Percentiles rank a stretch among this genome's conserved stretches.
These are phyloP conservation scores for Morbakka virulenta DNA, from an alignment of 30 jellyfish, hydroid and myxozoan species.

Conservation along the genomic window DNA sequence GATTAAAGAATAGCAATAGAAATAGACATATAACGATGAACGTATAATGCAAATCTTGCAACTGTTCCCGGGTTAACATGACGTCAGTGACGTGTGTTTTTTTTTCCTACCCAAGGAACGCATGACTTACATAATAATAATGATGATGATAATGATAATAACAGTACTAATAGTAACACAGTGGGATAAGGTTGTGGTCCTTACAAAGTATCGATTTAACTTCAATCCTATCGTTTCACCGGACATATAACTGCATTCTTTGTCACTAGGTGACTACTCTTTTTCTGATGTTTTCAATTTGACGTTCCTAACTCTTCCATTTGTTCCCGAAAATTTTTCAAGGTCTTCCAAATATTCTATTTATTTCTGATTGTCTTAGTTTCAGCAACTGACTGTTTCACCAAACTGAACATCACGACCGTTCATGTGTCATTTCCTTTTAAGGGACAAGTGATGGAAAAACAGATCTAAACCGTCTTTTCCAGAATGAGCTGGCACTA, in stretches of 20 bases:
- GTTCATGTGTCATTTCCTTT: slow-evolving; percentile 44
- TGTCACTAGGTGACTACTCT: slow-evolving; percentile 52
- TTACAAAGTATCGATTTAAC: slow-evolving; percentile 1
- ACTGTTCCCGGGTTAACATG: no score
- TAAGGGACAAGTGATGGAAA: slow-evolving; percentile 50
- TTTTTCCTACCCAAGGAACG: no score
- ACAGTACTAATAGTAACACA: no score
- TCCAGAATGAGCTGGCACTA: slow-evolving; percentile 52
- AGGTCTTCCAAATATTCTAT: slow-evolving; percentile 45
- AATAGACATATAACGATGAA: no score
- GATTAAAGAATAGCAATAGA: no score
- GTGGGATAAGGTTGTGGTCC: slow-evolving; percentile 33
- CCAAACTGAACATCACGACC: slow-evolving; percentile 43
- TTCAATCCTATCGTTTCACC: slow-evolving; percentile 8
- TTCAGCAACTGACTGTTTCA: slow-evolving; percentile 47
- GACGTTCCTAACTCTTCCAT: slow-evolving; percentile 58
- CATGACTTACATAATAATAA: no score
- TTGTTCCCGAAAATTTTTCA: slow-evolving; percentile 58
- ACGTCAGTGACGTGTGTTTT: no score
- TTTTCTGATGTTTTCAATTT: slow-evolving; percentile 45
- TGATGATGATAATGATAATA: no score
- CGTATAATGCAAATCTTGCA: no score
- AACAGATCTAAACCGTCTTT: slow-evolving; percentile 57
- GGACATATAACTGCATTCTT: slow-evolving; percentile 57
- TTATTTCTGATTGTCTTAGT: slow-evolving; percentile 58